Conservation (phyloP, 2,888 invertebrate species). For the Ligdia adustata region DNA sequence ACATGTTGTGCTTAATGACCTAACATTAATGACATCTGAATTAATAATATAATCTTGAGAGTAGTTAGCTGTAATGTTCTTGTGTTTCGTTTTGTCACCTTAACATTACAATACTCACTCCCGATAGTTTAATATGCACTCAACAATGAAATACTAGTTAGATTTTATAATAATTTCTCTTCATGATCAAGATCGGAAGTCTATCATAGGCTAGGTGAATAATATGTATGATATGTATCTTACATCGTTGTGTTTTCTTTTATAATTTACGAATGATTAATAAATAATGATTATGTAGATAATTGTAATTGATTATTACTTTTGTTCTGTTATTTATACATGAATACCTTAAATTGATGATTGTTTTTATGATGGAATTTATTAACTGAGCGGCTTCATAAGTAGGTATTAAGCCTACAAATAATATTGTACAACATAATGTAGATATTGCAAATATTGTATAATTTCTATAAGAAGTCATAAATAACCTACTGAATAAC, state of each 20-base stretch:
- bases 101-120: conserved; percentile 71
- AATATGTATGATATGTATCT: conserved; percentile 74
- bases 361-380: conserved; percentile 41
- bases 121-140: conserved; percentile 78
- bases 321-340: conserved; percentile 36
- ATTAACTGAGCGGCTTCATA: conserved; percentile 38
- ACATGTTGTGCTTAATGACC: conserved; percentile 49
- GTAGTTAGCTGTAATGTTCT: conserved; percentile 78
- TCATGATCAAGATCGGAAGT: conserved; percentile 82
- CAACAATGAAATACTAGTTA: conserved; percentile 78
- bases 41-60: conserved; percentile 65
- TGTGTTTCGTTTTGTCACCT: conserved; percentile 71
- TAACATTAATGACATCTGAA: conserved; percentile 60
- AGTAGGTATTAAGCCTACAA: no score
- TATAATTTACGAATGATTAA: conserved; percentile 56
- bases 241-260: conserved; percentile 58
- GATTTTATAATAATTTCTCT: conserved; percentile 82
- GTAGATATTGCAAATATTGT: no score
- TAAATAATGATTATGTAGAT: conserved; percentile 45
- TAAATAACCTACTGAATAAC: no score
- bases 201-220: conserved; percentile 83
- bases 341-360: conserved; percentile 28
- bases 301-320: conserved; percentile 46
- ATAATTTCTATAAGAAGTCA: no score
- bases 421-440: no score